Percentiles rank a stretch among this genome's conserved stretches.
phyloP scores from a whole-genome alignment of 2,888 invertebrate genomes.

The Amphipyra tragopoginis region DNA sequence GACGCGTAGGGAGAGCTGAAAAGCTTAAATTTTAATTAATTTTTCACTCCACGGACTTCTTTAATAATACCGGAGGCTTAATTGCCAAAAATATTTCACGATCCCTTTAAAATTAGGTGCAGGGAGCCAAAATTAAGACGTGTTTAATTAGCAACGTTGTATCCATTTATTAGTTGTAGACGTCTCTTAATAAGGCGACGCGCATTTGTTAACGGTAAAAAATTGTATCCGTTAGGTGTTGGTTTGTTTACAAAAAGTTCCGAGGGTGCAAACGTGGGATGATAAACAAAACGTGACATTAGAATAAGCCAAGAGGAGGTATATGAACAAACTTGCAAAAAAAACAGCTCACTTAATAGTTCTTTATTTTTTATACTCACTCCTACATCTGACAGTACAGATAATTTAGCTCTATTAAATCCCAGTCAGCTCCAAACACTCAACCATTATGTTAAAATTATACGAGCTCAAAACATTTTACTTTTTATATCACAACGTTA shows the following conservation, averaged over 20 bases:
- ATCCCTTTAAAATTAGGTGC: conserved; percentile 69
- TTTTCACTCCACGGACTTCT: conserved; percentile 85
- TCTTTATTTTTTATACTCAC: conserved; percentile 30
- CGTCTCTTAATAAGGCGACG: conserved; percentile 31
- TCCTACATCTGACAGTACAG: conserved; percentile 28
- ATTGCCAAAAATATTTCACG: conserved; percentile 83
- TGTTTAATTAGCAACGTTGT: conserved; percentile 77
- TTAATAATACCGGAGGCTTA: conserved; percentile 79
- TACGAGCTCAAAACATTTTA: conserved; percentile 65
- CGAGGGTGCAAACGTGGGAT: background rate
- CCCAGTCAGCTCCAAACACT: conserved; percentile 54
- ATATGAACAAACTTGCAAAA: conserved; percentile 3
- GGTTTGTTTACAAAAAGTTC: conserved; percentile 9
- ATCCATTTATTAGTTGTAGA: conserved; percentile 65
- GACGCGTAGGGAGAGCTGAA: conserved; percentile 77
- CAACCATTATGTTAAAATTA: conserved; percentile 60
- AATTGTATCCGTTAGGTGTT: conserved; percentile 17
- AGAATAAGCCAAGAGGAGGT: conserved; percentile 14
- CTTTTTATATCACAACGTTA: conserved; percentile 68
- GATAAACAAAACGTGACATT: conserved; percentile 7
- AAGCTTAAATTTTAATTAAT: conserved; percentile 88
- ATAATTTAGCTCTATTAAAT: conserved; percentile 57
- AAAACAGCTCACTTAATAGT: background rate
- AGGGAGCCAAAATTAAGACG: conserved; percentile 71
- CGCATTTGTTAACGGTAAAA: conserved; percentile 51